A percentile compares a stretch with the other conserved stretches of the same genome.
phyloP scores from a whole-genome alignment of 2,113 vertebrate species.

The Ictalurus punctatus region DNA sequence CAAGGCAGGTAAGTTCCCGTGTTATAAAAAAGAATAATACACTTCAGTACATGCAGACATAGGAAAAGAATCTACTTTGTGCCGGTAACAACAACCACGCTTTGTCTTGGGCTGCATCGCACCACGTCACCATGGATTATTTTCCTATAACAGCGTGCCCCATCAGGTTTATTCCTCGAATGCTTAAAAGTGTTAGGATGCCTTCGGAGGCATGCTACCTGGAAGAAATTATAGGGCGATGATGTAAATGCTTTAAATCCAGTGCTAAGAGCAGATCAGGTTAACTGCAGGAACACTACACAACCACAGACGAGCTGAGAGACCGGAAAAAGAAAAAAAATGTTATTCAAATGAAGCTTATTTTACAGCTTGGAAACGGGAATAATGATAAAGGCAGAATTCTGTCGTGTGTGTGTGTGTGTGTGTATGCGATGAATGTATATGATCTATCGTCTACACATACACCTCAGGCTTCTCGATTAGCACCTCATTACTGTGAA shows the following conservation, averaged over 20 bases:
- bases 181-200: no score
- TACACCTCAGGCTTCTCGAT: not conserved
- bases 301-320: not conserved
- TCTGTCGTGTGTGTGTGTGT: not conserved
- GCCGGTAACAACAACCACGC: no score
- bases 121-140: not conserved
- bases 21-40: not conserved
- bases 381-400: not conserved
- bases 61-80: not conserved
- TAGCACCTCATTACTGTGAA: constrained; percentile 6
- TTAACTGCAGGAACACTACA: not conserved
- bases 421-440: not conserved
- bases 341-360: not conserved
- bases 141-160: not conserved
- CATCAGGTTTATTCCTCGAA: no score
- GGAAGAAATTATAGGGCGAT: no score
- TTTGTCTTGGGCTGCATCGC: not conserved
- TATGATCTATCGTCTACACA: not conserved
- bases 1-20: no score
- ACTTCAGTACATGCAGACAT: not conserved
- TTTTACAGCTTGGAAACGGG: not conserved
- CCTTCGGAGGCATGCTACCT: no score
- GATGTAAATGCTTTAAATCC: no score
- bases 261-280: no score
- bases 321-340: not conserved